Evolutionary conservation across 2,113 vertebrate species (phyloP).

Genomic region (Perccottus glenii): DNA sequence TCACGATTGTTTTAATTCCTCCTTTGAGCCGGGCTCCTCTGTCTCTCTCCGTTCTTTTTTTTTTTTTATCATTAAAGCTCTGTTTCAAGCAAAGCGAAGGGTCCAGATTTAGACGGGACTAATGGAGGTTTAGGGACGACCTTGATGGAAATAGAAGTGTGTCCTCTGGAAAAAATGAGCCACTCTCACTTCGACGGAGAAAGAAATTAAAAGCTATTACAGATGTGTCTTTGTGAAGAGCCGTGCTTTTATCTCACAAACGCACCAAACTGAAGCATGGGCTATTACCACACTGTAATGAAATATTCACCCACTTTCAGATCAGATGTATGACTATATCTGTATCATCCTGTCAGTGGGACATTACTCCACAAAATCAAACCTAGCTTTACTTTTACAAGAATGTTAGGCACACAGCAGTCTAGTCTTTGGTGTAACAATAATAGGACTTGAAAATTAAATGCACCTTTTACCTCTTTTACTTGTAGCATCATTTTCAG

Average conservation of each 20-base stretch:
- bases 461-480: no score
- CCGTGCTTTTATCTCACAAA: constrained; percentile 34
- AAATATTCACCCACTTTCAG: constrained; percentile 25
- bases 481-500: no score
- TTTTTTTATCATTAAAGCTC: constrained; percentile 44
- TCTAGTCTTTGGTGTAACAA: no score
- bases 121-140: constrained; percentile 58
- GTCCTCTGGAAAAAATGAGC: constrained; percentile 36
- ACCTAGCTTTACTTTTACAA: neutral
- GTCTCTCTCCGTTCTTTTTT: no score
- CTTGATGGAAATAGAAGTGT: constrained; percentile 51
- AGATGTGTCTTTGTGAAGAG: constrained; percentile 40
- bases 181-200: constrained; percentile 12
- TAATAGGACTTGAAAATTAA: no score
- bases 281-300: constrained; percentile 20
- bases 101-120: constrained; percentile 41
- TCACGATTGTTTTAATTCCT: constrained; percentile 61
- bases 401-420: no score
- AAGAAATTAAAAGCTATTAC: constrained; percentile 51
- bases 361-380: neutral
- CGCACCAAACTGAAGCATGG: constrained; percentile 10
- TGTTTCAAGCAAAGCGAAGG: constrained; percentile 29
- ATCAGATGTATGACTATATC: constrained; percentile 13
- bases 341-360: neutral
- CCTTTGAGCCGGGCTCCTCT: constrained; percentile 39